These are phyloP conservation scores for Aleiodes sp. DNA, from an alignment of 1,140 invertebrate species.

Conservation along the genomic window DNA sequence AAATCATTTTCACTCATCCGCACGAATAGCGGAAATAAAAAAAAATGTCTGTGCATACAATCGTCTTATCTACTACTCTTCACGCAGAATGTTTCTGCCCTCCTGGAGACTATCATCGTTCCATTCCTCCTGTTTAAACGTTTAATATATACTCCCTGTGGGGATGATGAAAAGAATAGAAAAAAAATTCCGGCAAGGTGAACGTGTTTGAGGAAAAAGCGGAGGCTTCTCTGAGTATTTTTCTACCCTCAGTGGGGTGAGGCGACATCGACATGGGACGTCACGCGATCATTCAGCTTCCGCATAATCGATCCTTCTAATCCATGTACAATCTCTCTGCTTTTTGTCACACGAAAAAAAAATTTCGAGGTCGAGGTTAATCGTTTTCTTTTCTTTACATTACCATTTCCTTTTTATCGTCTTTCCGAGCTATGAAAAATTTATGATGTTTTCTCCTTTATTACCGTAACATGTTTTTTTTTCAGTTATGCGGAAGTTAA, in stretches of 20 bases:
- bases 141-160: not conserved
- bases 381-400: not conserved
- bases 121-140: not conserved
- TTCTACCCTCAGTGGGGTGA: not conserved
- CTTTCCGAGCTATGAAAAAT: not conserved
- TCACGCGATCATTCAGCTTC: not conserved
- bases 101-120: not conserved
- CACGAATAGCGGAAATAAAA: not conserved
- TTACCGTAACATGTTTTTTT: no score
- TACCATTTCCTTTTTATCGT: not conserved
- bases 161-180: not conserved
- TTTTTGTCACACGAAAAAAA: not conserved
- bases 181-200: not conserved
- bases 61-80: not conserved
- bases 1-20: not conserved
- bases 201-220: not conserved
- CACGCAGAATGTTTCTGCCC: not conserved
- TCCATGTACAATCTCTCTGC: not conserved
- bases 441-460: no score
- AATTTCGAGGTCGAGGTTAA: slow-evolving; percentile 2
- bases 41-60: not conserved
- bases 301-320: not conserved
- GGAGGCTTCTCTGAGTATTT: no score
- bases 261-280: not conserved
- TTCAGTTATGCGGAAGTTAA: no score